Base-by-base conservation (phyloP, 1,140 invertebrate genomes). In the Drosophila micromelanica region DNA sequence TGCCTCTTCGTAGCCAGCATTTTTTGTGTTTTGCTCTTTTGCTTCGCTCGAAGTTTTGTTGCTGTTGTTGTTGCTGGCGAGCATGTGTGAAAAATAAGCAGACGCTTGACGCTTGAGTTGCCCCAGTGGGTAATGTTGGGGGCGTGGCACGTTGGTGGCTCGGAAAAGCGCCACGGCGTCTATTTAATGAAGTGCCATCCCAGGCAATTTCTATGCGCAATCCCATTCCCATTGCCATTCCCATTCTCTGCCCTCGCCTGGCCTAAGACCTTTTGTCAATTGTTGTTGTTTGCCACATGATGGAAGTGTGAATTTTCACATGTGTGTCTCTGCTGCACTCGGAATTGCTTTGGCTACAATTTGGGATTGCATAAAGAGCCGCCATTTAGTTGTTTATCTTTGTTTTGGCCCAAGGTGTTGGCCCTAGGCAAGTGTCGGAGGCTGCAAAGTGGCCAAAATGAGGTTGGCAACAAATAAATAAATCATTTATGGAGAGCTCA, bases 11-110 rank as follows among this genome's bases (percentile, higher is more conserved):
- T 35, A 61, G 7, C 40, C 5, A 9, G 42, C 23, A n/a, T 67
- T 70, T 27, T 59, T 70, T 56, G 23, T 32, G 54, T 38, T 70
- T 54, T 57, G 40, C 61, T 61, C 13, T 70, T 62, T 70, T 52
- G 35, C 13, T 46, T 38, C 32, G 30, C 27, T 11, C 8, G n/a
- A 20, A 49, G 2, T 5, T 70, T n/a, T n/a, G n/a, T n/a, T 45
- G 23, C 23, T 35, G 20, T 60, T 46, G 46, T 60, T 73, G 42
- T 73, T 77, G 63, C 70, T 76, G 76, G 55, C 81, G 81, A 75
- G 74, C 82, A 85, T 85, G 81, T 85, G 81, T 85, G 81, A 85
- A 85, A 85, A 85, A 87, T 87, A 85, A 85, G 81, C 78, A 87
- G 35, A 12, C 69, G 54, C 46, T 38, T 59, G 65, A 52, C 37